phyloP scores from a whole-genome alignment of 92 coral and sea anemone genomes.

The Bergia puertoricense region DNA sequence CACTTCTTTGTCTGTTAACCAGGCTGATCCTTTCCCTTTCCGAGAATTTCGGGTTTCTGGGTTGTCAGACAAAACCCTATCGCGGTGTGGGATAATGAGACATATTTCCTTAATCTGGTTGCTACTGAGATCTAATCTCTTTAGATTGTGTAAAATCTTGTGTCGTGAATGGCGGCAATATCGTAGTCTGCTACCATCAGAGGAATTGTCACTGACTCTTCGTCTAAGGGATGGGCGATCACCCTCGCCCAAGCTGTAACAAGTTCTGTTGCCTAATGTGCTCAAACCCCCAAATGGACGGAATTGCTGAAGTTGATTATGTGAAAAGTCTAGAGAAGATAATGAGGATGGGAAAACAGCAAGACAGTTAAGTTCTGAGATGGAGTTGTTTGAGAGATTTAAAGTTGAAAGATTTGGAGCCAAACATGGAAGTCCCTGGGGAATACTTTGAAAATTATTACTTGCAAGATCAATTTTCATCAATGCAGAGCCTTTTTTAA shows the following conservation, averaged over 20 bases:
- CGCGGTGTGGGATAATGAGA: conserved; percentile 58
- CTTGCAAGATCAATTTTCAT: conserved; percentile 84
- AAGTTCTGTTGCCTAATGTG: conserved; percentile 45
- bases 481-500: conserved; percentile 70
- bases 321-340: conserved; percentile 85
- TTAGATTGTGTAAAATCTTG: conserved; percentile 69
- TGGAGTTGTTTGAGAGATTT: conserved; percentile 78
- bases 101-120: conserved; percentile 72
- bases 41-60: conserved; percentile 23
- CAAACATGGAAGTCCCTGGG: conserved; percentile 83
- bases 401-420: conserved; percentile 87
- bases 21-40: conserved; percentile 42
- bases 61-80: conserved; percentile 29
- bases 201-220: conserved; percentile 61
- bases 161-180: conserved; percentile 90
- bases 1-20: conserved; percentile 44
- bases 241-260: conserved; percentile 78
- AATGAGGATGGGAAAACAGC: conserved; percentile 90
- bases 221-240: conserved; percentile 62
- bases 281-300: conserved; percentile 61
- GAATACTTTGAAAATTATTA: conserved; percentile 70
- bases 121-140: conserved; percentile 85
- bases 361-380: conserved; percentile 69
- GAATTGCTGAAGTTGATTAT: conserved; percentile 62
- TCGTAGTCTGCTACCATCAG: conserved; percentile 54